These are phyloP conservation scores for Polymixis flavicincta DNA, from an alignment of 2,888 invertebrate genomes.

Conservation along the genomic window DNA sequence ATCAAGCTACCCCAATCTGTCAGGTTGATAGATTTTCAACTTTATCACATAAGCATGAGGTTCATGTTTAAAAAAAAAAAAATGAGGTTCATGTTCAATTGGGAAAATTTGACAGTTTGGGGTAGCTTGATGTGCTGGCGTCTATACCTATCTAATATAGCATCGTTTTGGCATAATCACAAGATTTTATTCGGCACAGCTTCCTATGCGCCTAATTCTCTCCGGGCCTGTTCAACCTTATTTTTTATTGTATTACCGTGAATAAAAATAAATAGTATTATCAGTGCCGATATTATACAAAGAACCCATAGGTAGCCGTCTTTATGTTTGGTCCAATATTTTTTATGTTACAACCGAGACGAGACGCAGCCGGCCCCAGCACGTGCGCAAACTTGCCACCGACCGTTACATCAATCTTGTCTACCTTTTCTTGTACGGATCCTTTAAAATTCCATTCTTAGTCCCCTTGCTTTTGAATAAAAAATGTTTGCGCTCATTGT, in stretches of 20 bases:
- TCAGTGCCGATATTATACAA: slow-evolving; percentile 61
- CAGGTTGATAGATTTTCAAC: no score
- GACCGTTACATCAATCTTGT: slow-evolving; percentile 89
- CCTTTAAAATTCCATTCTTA: slow-evolving; percentile 67
- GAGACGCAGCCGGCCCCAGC: slow-evolving; percentile 83
- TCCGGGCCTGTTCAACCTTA: slow-evolving; percentile 36
- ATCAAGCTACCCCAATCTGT: no score
- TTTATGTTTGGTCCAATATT: slow-evolving; percentile 62
- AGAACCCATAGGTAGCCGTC: slow-evolving; percentile 46
- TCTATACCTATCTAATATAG: no score
- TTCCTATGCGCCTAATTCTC: slow-evolving; percentile 37
- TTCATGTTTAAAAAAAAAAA: no score
- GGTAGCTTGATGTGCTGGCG: no score
- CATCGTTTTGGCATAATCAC: neutral
- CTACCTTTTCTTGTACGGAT: slow-evolving; percentile 76
- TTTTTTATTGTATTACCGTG: slow-evolving; percentile 47
- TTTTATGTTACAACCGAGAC: slow-evolving; percentile 64
- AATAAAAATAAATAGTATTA: slow-evolving; percentile 62
- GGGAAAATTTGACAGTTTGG: no score
- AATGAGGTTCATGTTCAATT: no score
- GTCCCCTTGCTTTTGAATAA: slow-evolving; percentile 59
- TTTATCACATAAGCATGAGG: no score
- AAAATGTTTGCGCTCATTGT: slow-evolving; percentile 56
- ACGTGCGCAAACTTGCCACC: slow-evolving; percentile 86
- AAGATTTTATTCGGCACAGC: slow-evolving; percentile 10